phyloP scores from a whole-genome alignment of 2,888 invertebrate species.

The Drosophila melanosoma region DNA sequence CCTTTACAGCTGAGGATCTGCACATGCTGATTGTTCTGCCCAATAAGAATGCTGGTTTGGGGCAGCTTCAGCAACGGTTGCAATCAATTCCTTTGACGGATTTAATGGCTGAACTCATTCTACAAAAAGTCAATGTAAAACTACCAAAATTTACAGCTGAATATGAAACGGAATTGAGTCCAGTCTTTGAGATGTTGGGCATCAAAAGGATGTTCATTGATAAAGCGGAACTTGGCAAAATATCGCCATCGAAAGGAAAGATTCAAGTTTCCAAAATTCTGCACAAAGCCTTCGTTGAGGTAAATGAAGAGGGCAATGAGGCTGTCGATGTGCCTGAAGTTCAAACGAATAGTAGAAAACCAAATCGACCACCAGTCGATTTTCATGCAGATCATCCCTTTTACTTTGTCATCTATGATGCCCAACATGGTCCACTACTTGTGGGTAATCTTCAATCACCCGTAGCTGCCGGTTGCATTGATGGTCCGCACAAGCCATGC shows the following conservation, averaged over 20 bases:
- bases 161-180: conserved; percentile 48
- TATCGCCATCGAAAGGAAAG: conserved; percentile 85
- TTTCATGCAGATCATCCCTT: conserved; percentile 52
- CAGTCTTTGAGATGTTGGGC: conserved; percentile 86
- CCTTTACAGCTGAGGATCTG: conserved; percentile 88
- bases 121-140: conserved; percentile 84
- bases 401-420: conserved; percentile 45
- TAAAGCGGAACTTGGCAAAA: conserved; percentile 87
- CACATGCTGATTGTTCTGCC: conserved; percentile 92
- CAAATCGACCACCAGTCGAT: conserved; percentile 1
- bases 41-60: conserved; percentile 87
- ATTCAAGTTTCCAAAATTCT: conserved; percentile 88
- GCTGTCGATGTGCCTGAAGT: conserved; percentile 90
- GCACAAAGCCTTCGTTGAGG: conserved; percentile 94
- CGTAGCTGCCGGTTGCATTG: conserved; percentile 7
- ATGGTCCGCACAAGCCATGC: conserved; percentile 10
- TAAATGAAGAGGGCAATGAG: conserved; percentile 94
- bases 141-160: conserved; percentile 89
- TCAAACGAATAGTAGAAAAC: background rate
- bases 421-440: conserved; percentile 24
- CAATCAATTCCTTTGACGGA: conserved; percentile 86
- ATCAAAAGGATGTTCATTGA: conserved; percentile 88
- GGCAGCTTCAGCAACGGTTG: conserved; percentile 87
- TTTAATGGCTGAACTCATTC: conserved; percentile 86
- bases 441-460: conserved; percentile 31